A percentile compares a stretch with the other conserved stretches of the same genome.
Conservation (phyloP, 1,140 invertebrate species). For the Leptestheria dahalacensis region DNA sequence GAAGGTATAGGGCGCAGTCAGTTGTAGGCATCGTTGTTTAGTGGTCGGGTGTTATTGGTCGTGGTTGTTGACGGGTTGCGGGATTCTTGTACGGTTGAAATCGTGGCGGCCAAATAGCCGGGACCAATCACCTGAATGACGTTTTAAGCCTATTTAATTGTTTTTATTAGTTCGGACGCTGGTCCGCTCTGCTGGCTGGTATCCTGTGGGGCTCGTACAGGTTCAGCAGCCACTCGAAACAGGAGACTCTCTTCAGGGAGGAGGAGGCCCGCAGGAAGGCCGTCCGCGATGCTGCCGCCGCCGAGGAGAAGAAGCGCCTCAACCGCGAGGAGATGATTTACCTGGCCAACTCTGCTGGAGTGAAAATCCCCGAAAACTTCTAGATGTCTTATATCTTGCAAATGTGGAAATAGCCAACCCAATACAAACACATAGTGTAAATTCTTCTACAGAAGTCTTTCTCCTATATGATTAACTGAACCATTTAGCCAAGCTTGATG, state of each 20-base stretch:
- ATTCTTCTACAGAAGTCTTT: too few species aligned
- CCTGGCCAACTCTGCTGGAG: constrained; percentile 26
- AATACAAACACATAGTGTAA: background rate
- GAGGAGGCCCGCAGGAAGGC: constrained; percentile 20
- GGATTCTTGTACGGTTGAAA: too few species aligned
- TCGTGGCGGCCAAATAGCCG: too few species aligned
- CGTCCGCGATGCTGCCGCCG: constrained; percentile 19
- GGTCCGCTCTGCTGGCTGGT: constrained; percentile 20
- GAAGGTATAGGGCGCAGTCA: too few species aligned
- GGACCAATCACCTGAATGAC: too few species aligned
- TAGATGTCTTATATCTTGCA: constrained; percentile 16
- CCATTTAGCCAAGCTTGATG: too few species aligned
- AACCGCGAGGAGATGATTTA: constrained; percentile 25
- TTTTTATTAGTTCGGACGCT: constrained; percentile 20
- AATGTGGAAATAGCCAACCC: background rate
- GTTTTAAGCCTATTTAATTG: too few species aligned
- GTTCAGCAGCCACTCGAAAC: constrained; percentile 17
- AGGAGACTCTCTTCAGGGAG: constrained; percentile 20
- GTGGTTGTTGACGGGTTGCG: too few species aligned
- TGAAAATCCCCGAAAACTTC: constrained; percentile 25
- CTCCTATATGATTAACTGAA: too few species aligned
- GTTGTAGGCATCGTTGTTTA: too few species aligned
- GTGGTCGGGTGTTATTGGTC: too few species aligned
- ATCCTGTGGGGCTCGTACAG: constrained; percentile 21
- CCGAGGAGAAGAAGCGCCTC: constrained; percentile 18